phyloP scores from a whole-genome alignment of 1,140 invertebrate genomes.

The Zaprionus tsacasi region DNA sequence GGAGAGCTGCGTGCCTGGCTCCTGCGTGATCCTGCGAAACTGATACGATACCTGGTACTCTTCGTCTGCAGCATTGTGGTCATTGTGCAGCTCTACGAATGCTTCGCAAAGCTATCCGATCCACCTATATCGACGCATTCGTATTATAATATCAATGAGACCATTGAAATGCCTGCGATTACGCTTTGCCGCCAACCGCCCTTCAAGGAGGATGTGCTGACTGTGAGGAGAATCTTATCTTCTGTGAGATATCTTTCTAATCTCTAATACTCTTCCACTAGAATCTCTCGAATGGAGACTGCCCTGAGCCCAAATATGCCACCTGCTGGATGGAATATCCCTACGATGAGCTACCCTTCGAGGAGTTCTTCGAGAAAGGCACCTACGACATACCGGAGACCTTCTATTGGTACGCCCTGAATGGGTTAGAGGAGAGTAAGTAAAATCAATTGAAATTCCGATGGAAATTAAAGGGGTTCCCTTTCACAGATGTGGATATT shows the following conservation, averaged over 20 bases:
- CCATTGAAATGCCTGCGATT: slow-evolving; percentile 87
- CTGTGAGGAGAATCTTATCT: slow-evolving; percentile 75
- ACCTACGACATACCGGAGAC: slow-evolving; percentile 85
- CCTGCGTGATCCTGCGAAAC: slow-evolving; percentile 73
- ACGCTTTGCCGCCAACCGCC: slow-evolving; percentile 87
- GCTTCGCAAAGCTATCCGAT: slow-evolving; percentile 85
- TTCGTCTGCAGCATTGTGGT: slow-evolving; percentile 78
- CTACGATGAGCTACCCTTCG: slow-evolving; percentile 84
- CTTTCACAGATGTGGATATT: slow-evolving; percentile 67
- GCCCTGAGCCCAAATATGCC: slow-evolving; percentile 84
- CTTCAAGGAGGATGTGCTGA: slow-evolving; percentile 86
- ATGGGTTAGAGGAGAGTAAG: slow-evolving; percentile 58
- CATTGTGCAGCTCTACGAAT: slow-evolving; percentile 85
- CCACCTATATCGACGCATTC: slow-evolving; percentile 87
- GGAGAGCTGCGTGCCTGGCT: slow-evolving; percentile 70
- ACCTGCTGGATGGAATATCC: slow-evolving; percentile 86
- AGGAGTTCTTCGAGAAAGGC: slow-evolving; percentile 85
- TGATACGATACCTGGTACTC: slow-evolving; percentile 79
- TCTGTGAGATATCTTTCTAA: too few relatives aligned
- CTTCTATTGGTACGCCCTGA: slow-evolving; percentile 64
- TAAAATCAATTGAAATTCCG: background rate
- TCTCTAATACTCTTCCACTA: slow-evolving; percentile 12
- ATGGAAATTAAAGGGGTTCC: background rate
- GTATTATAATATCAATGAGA: slow-evolving; percentile 87
- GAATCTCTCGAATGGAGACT: slow-evolving; percentile 57